These are phyloP conservation scores for Gari tellinella DNA, from an alignment of 2,888 invertebrate species.

Conservation along the genomic window DNA sequence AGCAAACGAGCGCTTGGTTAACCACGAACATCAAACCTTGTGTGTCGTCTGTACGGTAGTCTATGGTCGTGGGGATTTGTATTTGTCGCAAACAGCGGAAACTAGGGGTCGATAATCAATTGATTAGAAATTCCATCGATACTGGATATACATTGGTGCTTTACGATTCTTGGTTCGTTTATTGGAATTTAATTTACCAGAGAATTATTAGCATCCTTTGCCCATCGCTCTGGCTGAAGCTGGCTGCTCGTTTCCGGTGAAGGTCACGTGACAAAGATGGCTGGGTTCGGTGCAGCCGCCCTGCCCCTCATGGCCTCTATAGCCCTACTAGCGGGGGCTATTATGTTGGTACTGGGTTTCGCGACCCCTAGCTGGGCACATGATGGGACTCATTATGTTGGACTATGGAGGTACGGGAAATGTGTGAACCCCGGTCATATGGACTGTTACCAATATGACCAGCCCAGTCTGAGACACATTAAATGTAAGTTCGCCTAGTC, in stretches of 20 bases:
- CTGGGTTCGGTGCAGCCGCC: slow-evolving; percentile 70
- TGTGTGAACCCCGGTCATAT: slow-evolving; percentile 50
- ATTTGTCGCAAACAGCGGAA: too few species aligned
- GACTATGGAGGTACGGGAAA: slow-evolving; percentile 72
- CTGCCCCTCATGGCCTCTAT: slow-evolving; percentile 75
- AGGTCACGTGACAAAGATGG: slow-evolving; percentile 51
- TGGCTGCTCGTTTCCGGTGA: slow-evolving; percentile 1
- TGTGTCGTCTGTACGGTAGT: too few species aligned
- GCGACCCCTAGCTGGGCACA: slow-evolving; percentile 74
- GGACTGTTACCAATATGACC: slow-evolving; percentile 66
- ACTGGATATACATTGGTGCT: too few species aligned
- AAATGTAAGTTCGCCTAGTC: slow-evolving; percentile 54
- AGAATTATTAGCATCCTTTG: too few species aligned
- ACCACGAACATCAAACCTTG: too few species aligned
- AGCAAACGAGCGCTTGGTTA: too few species aligned
- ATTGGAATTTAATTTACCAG: too few species aligned
- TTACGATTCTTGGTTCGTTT: too few species aligned
- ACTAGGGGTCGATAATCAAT: too few species aligned
- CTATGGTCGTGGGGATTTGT: too few species aligned
- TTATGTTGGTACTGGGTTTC: slow-evolving; percentile 71
- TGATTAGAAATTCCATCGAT: too few species aligned
- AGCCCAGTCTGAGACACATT: slow-evolving; percentile 37
- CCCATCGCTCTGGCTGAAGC: too few species aligned
- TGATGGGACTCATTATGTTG: slow-evolving; percentile 63
- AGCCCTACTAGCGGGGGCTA: slow-evolving; percentile 67